These are phyloP conservation scores for Pardalotus punctatus DNA, from an alignment of 2,113 vertebrate genomes.

Conservation along the genomic window DNA sequence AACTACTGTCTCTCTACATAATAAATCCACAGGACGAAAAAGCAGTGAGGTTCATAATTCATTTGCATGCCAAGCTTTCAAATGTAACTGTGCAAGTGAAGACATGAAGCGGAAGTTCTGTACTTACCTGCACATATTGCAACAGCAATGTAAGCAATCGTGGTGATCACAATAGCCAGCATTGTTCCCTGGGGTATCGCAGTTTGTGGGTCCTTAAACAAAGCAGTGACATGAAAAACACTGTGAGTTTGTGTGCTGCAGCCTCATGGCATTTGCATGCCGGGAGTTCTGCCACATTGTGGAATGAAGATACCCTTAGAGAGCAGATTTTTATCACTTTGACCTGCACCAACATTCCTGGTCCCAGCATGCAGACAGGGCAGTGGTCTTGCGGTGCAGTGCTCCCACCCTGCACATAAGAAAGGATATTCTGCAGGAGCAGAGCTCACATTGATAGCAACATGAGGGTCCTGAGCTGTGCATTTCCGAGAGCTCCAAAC, in stretches of 20 bases:
- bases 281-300: neutral
- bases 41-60: neutral
- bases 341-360: neutral
- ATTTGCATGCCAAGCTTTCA: neutral
- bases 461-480: neutral
- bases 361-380: neutral
- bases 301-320: neutral
- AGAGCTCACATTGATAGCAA: neutral
- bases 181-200: slow-evolving; percentile 95
- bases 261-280: neutral
- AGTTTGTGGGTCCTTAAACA: slow-evolving; percentile 84
- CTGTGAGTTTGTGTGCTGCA: neutral
- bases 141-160: slow-evolving; percentile 84
- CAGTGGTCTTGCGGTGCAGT: neutral
- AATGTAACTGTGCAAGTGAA: neutral
- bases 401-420: neutral
- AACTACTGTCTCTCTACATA: neutral
- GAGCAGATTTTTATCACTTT: neutral
- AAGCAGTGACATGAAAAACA: neutral
- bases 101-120: neutral
- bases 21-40: neutral
- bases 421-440: neutral
- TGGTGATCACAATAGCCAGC: slow-evolving; percentile 92
- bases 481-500: neutral
- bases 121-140: slow-evolving; percentile 88